Evolutionary conservation across 2,113 vertebrate species (phyloP).

Genomic region (Daphoenositta chrysoptera): DNA sequence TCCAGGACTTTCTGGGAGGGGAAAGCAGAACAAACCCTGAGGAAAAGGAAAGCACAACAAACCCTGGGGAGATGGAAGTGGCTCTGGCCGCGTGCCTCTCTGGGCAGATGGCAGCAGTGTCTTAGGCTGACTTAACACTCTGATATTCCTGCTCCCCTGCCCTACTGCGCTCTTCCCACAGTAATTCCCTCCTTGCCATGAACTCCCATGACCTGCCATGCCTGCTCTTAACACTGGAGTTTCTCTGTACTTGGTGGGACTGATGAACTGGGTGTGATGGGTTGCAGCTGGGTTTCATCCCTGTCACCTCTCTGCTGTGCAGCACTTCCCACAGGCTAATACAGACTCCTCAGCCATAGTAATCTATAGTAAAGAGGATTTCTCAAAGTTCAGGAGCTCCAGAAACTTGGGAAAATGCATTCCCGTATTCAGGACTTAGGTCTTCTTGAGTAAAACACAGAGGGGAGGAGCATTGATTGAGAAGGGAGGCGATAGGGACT

Average conservation of each 20-base stretch:
- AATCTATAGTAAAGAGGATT: not conserved
- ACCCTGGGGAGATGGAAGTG: rapidly evolving
- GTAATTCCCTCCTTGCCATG: not conserved
- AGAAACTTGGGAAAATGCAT: not conserved
- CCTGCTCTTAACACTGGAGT: not conserved
- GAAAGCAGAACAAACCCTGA: not conserved
- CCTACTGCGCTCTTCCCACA: not conserved
- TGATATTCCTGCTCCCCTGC: rapidly evolving
- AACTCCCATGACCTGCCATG: not conserved
- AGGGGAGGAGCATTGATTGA: not conserved
- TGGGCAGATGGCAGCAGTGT: not conserved
- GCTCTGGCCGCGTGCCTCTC: rapidly evolving
- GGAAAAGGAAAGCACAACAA: not conserved
- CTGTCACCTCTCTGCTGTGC: rapidly evolving
- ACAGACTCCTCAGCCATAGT: rapidly evolving
- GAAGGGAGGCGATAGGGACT: not conserved
- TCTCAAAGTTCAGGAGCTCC: not conserved
- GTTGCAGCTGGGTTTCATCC: not conserved
- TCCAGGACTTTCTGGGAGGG: not conserved
- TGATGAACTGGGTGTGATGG: not conserved
- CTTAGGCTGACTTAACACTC: not conserved
- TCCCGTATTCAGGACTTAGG: not conserved
- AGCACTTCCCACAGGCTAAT: not conserved
- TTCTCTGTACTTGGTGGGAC: not conserved
- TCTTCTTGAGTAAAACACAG: not conserved